phyloP scores from a whole-genome alignment of 2,797 vertebrate species.

The Eleutherodactylus coqui region DNA sequence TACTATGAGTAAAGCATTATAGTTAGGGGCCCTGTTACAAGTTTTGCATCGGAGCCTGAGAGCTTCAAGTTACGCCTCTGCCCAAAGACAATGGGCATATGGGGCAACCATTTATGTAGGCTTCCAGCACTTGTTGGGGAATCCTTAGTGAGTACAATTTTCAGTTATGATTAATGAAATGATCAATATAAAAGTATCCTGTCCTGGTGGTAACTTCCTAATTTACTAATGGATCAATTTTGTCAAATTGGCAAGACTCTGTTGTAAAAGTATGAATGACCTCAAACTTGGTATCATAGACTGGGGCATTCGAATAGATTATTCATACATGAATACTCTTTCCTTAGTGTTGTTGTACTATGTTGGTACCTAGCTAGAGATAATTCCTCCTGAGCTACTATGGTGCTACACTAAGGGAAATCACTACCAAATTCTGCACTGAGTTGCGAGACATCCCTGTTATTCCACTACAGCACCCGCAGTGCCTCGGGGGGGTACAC shows the following conservation, averaged over 20 bases:
- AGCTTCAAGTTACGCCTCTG: too few species aligned
- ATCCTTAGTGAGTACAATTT: too few species aligned
- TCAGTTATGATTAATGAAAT: too few species aligned
- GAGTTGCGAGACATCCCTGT: neutral
- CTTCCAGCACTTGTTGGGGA: neutral
- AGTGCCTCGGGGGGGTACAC: constrained; percentile 55
- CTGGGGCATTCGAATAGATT: neutral
- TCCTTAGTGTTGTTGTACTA: neutral
- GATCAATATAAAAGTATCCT: too few species aligned
- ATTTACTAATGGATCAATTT: too few species aligned
- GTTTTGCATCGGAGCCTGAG: too few species aligned
- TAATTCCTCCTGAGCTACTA: neutral
- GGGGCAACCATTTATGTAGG: neutral
- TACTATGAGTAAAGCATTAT: too few species aligned
- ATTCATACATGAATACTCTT: neutral
- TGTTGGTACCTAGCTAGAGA: neutral
- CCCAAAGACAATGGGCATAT: too few species aligned
- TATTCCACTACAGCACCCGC: constrained; percentile 22
- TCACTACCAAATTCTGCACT: neutral
- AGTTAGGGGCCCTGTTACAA: too few species aligned
- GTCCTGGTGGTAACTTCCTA: too few species aligned
- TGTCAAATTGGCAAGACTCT: neutral
- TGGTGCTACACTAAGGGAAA: too few species aligned
- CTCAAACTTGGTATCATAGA: neutral
- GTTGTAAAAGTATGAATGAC: neutral